Evolutionary conservation across 2,797 vertebrate genomes (phyloP).

Genomic region (Eulemur mongoz): DNA sequence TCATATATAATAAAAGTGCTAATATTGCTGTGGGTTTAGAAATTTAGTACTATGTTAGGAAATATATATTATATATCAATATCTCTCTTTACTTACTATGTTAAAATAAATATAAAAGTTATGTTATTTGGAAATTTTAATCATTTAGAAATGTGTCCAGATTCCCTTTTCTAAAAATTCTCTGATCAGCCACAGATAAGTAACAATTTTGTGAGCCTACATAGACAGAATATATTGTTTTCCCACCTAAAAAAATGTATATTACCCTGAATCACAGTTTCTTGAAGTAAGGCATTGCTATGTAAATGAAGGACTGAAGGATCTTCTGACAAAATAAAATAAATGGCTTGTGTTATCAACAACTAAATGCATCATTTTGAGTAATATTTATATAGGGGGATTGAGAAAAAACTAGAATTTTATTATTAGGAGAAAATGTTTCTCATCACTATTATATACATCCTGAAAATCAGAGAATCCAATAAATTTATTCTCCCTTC

Average conservation of each 20-base stretch:
- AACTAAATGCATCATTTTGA: neutral
- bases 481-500: neutral
- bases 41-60: neutral
- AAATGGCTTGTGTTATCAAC: conserved; percentile 7
- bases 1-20: neutral
- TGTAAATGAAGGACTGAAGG: neutral
- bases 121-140: neutral
- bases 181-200: neutral
- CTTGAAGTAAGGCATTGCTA: conserved; percentile 1
- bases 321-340: conserved; percentile 28
- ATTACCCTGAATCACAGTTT: neutral
- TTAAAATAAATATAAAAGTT: neutral
- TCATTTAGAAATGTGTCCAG: neutral
- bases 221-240: neutral
- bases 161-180: neutral
- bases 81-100: neutral
- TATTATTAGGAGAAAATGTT: conserved; percentile 51
- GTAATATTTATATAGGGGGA: conserved; percentile 18
- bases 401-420: conserved; percentile 19
- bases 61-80: neutral
- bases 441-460: conserved; percentile 61
- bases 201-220: neutral
- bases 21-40: neutral
- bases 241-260: neutral
- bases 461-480: conserved; percentile 58